Conservation (phyloP, 2,888 invertebrate species). For the Orthosia gothica region DNA sequence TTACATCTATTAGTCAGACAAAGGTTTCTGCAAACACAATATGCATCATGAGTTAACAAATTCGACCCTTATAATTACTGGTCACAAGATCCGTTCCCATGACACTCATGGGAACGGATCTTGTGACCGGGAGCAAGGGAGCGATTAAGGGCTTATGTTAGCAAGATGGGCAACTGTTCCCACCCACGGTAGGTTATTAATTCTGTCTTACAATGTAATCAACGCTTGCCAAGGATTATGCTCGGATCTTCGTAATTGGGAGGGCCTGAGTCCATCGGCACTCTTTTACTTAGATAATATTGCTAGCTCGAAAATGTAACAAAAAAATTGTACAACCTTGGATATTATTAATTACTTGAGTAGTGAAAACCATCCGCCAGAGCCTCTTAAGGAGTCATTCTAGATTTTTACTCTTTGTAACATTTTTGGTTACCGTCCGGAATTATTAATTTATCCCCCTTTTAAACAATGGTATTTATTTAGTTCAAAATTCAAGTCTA, state of each 20-base stretch:
- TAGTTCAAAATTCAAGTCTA: background rate
- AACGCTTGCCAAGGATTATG: conserved; percentile 35
- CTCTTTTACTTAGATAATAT: background rate
- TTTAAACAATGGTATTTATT: background rate
- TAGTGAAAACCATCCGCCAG: background rate
- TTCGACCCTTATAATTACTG: conserved; percentile 56
- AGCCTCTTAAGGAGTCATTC: background rate
- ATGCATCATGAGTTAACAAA: conserved; percentile 46
- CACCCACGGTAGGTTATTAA: conserved; percentile 44
- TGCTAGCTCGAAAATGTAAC: background rate
- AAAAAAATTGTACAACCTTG: background rate
- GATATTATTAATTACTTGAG: conserved; percentile 1
- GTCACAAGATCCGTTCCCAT: conserved; percentile 44
- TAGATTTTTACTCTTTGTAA: background rate
- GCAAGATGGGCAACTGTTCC: conserved; percentile 33
- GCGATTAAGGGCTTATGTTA: conserved; percentile 47
- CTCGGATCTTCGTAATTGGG: conserved; percentile 26
- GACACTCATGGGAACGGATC: no score
- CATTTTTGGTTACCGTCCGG: no score
- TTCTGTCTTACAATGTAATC: conserved; percentile 47
- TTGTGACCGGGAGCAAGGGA: conserved; percentile 28
- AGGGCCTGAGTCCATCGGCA: background rate
- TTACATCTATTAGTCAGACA: background rate
- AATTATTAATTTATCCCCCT: background rate
- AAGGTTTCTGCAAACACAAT: conserved; percentile 9